phyloP scores from a whole-genome alignment of 2,113 vertebrate genomes.

The Canis aureus region DNA sequence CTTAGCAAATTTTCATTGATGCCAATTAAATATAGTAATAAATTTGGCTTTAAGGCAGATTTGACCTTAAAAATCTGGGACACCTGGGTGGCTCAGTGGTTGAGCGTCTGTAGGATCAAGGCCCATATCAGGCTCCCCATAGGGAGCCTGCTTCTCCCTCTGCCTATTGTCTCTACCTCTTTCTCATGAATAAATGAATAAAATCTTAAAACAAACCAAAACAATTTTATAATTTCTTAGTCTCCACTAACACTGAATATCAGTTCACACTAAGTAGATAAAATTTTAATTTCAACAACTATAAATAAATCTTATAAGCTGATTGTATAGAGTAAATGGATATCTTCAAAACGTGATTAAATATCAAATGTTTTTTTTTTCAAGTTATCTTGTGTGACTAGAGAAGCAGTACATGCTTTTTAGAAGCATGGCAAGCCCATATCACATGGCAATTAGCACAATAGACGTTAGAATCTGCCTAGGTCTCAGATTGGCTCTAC shows the following conservation, averaged over 20 bases:
- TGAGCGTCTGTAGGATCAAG: no score
- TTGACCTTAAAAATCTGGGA: background rate
- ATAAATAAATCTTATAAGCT: background rate
- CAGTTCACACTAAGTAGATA: background rate
- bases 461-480: background rate
- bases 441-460: background rate
- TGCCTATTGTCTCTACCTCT: no score
- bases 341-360: constrained; percentile 3
- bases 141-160: no score
- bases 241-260: background rate
- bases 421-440: background rate
- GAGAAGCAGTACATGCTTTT: background rate
- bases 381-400: background rate
- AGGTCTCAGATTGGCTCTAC: background rate
- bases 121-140: no score
- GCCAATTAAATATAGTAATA: constrained; percentile 34
- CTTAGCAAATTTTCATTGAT: background rate
- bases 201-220: background rate
- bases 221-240: background rate
- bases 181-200: no score
- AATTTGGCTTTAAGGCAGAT: background rate
- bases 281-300: constrained; percentile 1
- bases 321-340: background rate
- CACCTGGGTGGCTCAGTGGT: no score
- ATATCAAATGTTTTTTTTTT: background rate